Conservation (phyloP, 2,113 vertebrate genomes). For the Notothenia rossii region DNA sequence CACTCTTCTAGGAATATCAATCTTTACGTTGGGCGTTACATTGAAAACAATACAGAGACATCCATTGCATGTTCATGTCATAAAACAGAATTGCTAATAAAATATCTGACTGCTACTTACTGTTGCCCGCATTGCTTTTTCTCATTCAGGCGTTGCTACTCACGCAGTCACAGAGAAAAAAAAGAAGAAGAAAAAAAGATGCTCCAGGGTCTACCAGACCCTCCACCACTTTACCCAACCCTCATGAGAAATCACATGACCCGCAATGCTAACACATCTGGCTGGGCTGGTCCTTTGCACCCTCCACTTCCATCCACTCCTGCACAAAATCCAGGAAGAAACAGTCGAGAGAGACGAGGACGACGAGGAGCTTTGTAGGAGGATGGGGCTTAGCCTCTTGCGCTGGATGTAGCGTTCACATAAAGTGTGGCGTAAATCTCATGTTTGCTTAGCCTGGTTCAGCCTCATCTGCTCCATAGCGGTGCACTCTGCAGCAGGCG, state of each 20-base stretch:
- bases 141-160: constrained; percentile 89
- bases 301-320: constrained; percentile 59
- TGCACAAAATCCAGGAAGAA: constrained; percentile 51
- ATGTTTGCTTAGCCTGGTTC: constrained; percentile 69
- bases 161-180: constrained; percentile 75
- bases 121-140: constrained; percentile 91
- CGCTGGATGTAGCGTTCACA: constrained; percentile 56
- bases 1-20: constrained; percentile 3
- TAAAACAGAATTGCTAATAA: constrained; percentile 63
- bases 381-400: constrained; percentile 43
- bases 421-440: constrained; percentile 75
- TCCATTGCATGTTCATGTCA: constrained; percentile 14
- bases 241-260: constrained; percentile 76
- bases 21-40: constrained; percentile 19
- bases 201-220: constrained; percentile 77
- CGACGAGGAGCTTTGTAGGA: constrained; percentile 12
- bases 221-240: constrained; percentile 70
- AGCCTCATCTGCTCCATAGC: constrained; percentile 67
- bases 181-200: constrained; percentile 50
- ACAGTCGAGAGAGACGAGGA: constrained; percentile 9
- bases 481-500: constrained; percentile 66
- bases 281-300: constrained; percentile 51
- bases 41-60: constrained; percentile 38
- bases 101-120: constrained; percentile 85
- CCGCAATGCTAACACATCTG: constrained; percentile 70